A percentile compares a stretch with the other conserved stretches of the same genome.
Evolutionary conservation across 2,113 vertebrate genomes (phyloP).

Genomic region (Strigops habroptila): DNA sequence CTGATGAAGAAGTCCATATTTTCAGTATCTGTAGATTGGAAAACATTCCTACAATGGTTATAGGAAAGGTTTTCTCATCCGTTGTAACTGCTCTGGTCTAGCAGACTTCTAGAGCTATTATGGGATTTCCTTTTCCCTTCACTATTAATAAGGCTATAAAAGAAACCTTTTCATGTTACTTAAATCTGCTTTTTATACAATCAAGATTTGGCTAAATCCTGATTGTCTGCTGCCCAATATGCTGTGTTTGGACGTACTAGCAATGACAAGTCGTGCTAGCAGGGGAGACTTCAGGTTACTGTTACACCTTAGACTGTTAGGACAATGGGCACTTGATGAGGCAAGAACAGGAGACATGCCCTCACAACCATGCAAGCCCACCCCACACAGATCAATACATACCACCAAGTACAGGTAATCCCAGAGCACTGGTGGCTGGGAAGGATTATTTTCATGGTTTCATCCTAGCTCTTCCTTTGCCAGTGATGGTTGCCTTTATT

Average conservation of each 20-base stretch:
- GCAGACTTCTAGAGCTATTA: neutral
- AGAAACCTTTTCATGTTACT: neutral
- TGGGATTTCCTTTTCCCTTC: neutral
- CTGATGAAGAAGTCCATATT: neutral
- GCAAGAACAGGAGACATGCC: neutral
- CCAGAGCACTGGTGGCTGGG: neutral
- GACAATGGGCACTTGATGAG: neutral
- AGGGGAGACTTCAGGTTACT: neutral
- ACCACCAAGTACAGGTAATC: neutral
- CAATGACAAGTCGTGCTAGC: neutral
- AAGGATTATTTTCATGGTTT: neutral
- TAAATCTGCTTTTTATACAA: neutral
- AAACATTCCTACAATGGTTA: neutral
- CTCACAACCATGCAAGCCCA: accelerated
- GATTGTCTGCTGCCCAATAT: neutral
- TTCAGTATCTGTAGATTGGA: neutral
- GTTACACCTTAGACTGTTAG: neutral
- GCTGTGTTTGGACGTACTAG: neutral
- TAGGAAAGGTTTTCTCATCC: neutral
- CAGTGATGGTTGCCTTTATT: neutral
- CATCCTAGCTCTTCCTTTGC: neutral
- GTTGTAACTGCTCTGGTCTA: neutral
- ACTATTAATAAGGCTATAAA: neutral
- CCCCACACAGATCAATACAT: accelerated
- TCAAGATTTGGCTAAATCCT: neutral